Base-by-base conservation (phyloP, 1,140 invertebrate species). In the Aleiodes sp. region DNA sequence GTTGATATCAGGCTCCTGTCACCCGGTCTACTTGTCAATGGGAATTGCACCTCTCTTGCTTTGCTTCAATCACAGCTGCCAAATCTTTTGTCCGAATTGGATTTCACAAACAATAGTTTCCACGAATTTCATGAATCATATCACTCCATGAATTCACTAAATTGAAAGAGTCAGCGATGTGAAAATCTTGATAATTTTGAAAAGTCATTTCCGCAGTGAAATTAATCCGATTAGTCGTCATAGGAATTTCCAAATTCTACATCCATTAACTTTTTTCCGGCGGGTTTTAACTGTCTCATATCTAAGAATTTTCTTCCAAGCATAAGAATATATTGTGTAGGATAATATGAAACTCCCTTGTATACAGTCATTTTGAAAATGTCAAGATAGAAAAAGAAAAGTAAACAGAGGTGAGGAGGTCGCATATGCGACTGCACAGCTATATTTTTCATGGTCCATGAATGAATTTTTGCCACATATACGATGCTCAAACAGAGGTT, bases 381-480 rank as follows among this genome's bases (percentile, higher is more conserved):
- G 4, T 52, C 26, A 52, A 52, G 12, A 6, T 21, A 24, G 31
- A 6, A 35, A 4, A 21, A 9, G 46, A n/a, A n/a, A n/a, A n/a
- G n/a, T n/a, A n/a, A n/a, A n/a, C 46, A 52, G 21, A 52, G 19
- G 16, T 8, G 39, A 52, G 21, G 26, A 24, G 19, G 4, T 8
- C 9, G 19, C 39, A 6, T 43, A 43, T 6, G 3, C 46, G 26
- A 52, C 16, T 52, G 46, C 46, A 52, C 26, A 24, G 26, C 46
- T 52, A 21, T 52, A 52, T 52, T 52, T 52, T 52, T 52, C 46
- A 52, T 52, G 46, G 46, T 12, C 26, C 26, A 21, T 52, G 46
- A 52, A 52, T 52, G 26, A 52, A 52, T 26, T 52, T 24, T 24
- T 24, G 26, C 16, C 46, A 9, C 46, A 24, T 52, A 52, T 21